Base-by-base conservation (phyloP, 2,113 vertebrate species). In the Panthera tigris region DNA sequence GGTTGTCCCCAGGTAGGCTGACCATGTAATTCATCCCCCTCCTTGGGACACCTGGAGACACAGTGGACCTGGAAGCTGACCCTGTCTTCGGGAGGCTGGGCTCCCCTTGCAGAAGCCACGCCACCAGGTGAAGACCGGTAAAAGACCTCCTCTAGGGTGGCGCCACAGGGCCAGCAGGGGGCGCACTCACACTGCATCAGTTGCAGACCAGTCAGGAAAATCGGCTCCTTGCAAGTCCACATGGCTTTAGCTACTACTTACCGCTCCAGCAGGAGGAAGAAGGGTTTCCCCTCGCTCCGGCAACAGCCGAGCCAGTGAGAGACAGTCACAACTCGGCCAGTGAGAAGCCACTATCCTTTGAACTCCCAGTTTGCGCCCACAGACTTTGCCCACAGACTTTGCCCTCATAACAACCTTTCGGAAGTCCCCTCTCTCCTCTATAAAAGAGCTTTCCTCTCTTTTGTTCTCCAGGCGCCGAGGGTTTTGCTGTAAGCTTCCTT, bases 1-100 rank as follows among this genome's bases (percentile, higher is more conserved):
- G 3, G 66, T 4, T 11, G 29, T 5, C 45, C 21, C 19, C 8
- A 33, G 13, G 65, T 4, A 0, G 25, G 5, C 4, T 31, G 11
- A 29, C 15, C n/a, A 21, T 4, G 18, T 15, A 39, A n/a, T 12
- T n/a, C 19, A n/a, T 25, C 23, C 18, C 63, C 23, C 33, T 36
- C 45, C 90, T 29, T 12, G 50, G 25, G 29, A 6, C 29, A 55
- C 23, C 31, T 65, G 45, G 39, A 36, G 36, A 73, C 33, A 16
- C 81, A 48, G 23, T 1, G 13, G 25, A 29, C 25, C 7, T 4
- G 10, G 29, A 39, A 16, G 45, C 29, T 1, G 2, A 3, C 27
- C 11, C 29, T 7, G 39, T 0, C 7, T 23, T 66, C 31, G 23
- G 25, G 19, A 21, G 50, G 25, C 25, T 15, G 41, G 18, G 7